phyloP scores from a whole-genome alignment of 2,113 vertebrate species.

The Pholis gunnellus region DNA sequence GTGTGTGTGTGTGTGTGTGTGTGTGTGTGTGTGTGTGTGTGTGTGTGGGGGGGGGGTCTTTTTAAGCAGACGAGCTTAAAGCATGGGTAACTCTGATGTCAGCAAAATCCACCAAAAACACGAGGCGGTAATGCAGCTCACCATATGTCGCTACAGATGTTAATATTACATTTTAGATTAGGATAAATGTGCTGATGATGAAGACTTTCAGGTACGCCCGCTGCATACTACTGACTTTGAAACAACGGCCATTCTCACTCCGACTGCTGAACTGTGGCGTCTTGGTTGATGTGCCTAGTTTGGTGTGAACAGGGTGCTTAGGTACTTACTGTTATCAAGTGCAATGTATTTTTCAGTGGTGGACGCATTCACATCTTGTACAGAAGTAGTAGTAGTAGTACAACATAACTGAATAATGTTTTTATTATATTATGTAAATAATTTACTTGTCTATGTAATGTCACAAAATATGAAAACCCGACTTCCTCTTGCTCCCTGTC shows the following conservation, averaged over 20 bases:
- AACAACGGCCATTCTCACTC: conserved; percentile 1
- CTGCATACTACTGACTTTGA: conserved; percentile 14
- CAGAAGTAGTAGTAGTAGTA: too few species aligned
- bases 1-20: not conserved
- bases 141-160: conserved; percentile 68
- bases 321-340: not conserved
- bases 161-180: conserved; percentile 53
- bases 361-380: not conserved
- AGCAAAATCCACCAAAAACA: conserved; percentile 51
- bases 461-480: not conserved
- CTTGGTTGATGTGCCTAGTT: not conserved
- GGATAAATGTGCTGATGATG: conserved; percentile 62
- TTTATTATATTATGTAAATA: not conserved
- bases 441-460: not conserved
- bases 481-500: not conserved
- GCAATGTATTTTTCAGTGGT: not conserved
- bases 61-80: conserved; percentile 45
- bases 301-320: not conserved
- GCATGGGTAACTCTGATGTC: conserved; percentile 52
- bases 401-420: not conserved
- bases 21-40: not conserved
- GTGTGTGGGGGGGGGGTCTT: not conserved
- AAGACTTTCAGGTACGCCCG: not conserved
- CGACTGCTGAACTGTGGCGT: conserved; percentile 13
- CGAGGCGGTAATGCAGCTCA: conserved; percentile 27